phyloP scores from a whole-genome alignment of 1,140 invertebrate genomes.

The Campoletis sonorensis region DNA sequence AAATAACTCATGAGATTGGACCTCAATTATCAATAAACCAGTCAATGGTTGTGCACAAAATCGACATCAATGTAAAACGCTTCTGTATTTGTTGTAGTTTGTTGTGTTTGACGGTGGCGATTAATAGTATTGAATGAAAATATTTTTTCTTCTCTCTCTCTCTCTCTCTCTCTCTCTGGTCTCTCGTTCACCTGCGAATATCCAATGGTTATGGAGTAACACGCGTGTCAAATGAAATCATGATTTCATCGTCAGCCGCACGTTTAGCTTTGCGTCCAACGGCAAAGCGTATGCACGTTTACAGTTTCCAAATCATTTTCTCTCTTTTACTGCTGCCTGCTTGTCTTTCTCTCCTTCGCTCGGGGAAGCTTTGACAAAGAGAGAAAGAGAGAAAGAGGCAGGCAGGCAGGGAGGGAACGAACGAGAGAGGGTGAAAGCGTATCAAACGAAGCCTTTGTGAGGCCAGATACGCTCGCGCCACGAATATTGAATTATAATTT shows the following conservation, averaged over 20 bases:
- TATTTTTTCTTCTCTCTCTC: not conserved
- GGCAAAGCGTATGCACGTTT: conserved; percentile 20
- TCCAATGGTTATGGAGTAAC: conserved; percentile 25
- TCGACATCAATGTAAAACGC: no score
- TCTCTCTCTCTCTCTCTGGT: not conserved
- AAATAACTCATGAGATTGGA: no score
- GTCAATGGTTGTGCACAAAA: no score
- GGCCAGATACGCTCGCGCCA: conserved; percentile 32
- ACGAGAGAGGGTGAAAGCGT: not conserved
- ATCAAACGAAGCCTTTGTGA: conserved; percentile 47
- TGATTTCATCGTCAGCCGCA: conserved; percentile 42
- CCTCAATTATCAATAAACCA: no score
- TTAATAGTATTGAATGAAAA: not conserved
- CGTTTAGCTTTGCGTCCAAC: not conserved
- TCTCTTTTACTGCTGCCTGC: conserved; percentile 24
- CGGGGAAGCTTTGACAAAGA: not conserved
- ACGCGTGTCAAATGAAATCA: conserved; percentile 41
- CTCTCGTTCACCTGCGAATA: conserved; percentile 23
- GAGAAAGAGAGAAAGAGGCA: not conserved
- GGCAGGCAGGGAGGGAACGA: not conserved
- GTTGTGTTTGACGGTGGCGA: not conserved
- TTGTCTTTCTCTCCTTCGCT: conserved; percentile 18
- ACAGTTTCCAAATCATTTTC: conserved; percentile 35
- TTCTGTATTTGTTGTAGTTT: no score
- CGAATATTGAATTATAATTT: conserved; percentile 45